These are phyloP conservation scores for Cephus nigrinus DNA, from an alignment of 2,888 invertebrate species.

Conservation along the genomic window DNA sequence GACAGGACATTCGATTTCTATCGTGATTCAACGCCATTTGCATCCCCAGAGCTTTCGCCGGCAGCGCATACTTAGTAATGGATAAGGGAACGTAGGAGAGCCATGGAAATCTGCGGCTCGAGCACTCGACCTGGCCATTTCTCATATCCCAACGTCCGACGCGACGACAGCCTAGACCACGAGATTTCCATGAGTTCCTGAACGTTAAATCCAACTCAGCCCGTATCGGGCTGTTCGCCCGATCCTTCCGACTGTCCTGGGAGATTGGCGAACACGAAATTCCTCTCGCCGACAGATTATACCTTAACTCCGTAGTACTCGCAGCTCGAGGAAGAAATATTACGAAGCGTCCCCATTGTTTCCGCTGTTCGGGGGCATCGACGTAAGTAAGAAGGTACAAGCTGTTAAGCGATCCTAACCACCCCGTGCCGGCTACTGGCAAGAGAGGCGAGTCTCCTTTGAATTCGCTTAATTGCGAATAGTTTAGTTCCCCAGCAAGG, in stretches of 20 bases:
- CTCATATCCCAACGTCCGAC: background rate
- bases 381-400: background rate
- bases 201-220: background rate
- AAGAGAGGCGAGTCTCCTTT: constrained; percentile 27
- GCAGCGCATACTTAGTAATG: background rate
- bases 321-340: background rate
- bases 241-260: background rate
- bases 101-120: background rate
- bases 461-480: constrained; percentile 51
- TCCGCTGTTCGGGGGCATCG: background rate
- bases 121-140: background rate
- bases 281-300: background rate
- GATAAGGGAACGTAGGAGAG: background rate
- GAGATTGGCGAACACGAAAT: background rate
- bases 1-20: background rate
- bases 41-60: background rate
- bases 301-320: background rate
- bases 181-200: background rate
- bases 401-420: background rate
- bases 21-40: background rate
- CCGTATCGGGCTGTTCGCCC: background rate
- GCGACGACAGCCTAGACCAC: background rate
- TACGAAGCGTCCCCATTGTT: background rate
- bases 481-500: constrained; percentile 36
- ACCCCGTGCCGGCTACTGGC: background rate